Evolutionary conservation across 2,888 invertebrate species (phyloP), one percentile per base, ranked within the genome.

Genomic region (Apodemia hepburni): DNA sequence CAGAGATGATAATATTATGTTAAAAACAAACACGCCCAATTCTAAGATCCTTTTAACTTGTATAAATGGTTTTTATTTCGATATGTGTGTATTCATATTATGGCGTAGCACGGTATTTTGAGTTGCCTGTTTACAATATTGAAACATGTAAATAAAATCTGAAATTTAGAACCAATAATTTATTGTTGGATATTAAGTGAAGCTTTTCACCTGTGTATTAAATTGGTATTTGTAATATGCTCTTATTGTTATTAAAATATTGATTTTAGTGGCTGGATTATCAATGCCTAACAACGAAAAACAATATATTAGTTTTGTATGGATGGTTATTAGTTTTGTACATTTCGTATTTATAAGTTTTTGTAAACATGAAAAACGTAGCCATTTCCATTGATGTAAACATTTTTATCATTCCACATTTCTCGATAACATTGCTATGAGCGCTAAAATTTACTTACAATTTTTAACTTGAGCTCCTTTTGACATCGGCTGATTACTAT

Each of bases 401-500:
- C 15, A 57, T 27, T 11, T 15, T 57, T 12, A 54, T 54, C 54
- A 54, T 54, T 54, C 54, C 54, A 54, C 15, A 29, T 27, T 57
- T 57, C 29, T n/a, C n/a, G 11, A 29, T 27, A 29, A 7, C 6
- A 29, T 15, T 27, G 27, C 29, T 57, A 12, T 9, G 15, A 29
- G 54, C 15, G 7, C 29, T 57, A 57, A 29, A 57, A 15, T 57
- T 29, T 57, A 22, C 12, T 54, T 27, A 54, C 27, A 54, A 27
- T 42, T 42, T 18, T 12, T 57, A n/a, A 47, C 45, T n/a, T 58
- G 65, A 66, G 68, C 65, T 65, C 73, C 63, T 66, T 68, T 82
- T 79, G 75, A 79, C 78, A 80, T 79, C 76, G 76, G 79, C 80
- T 80, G 79, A 84, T 78, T 77, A 83, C 84, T 78, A 79, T 81